Conservation (phyloP, 2,888 invertebrate genomes). For the Tenthredo mesomela region DNA sequence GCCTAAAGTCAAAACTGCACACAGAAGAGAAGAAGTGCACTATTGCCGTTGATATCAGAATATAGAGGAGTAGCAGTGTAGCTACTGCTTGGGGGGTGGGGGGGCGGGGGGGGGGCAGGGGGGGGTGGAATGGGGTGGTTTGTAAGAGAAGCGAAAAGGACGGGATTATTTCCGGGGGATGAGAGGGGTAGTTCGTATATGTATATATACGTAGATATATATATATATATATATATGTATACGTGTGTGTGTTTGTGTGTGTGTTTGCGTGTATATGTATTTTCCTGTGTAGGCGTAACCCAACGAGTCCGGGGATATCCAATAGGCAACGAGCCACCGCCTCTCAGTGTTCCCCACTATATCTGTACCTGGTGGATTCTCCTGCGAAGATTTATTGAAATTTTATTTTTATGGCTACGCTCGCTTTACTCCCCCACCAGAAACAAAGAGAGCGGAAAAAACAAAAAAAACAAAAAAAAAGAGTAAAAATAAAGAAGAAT, state of each 20-base stretch:
- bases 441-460: neutral
- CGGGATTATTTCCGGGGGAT: constrained; percentile 4
- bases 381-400: constrained; percentile 77
- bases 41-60: neutral
- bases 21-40: neutral
- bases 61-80: constrained; percentile 20
- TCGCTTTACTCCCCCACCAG: constrained; percentile 61
- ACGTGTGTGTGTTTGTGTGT: too few relatives aligned
- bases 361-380: constrained; percentile 56
- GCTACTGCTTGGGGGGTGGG: neutral
- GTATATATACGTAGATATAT: constrained; percentile 61
- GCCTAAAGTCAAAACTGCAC: neutral
- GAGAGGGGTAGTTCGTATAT: neutral
- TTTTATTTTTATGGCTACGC: constrained; percentile 77
- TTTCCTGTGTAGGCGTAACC: constrained; percentile 74
- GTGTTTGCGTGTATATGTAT: constrained; percentile 61
- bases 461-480: too few relatives aligned
- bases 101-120: too few relatives aligned
- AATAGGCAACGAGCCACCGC: constrained; percentile 72
- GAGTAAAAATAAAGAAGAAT: neutral
- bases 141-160: constrained; percentile 23
- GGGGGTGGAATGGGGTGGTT: neutral
- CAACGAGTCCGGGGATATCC: constrained; percentile 64
- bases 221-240: constrained; percentile 58
- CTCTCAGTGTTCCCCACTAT: constrained; percentile 70